Conservation (phyloP, 1,140 invertebrate species). For the Hyles euphorbiae region DNA sequence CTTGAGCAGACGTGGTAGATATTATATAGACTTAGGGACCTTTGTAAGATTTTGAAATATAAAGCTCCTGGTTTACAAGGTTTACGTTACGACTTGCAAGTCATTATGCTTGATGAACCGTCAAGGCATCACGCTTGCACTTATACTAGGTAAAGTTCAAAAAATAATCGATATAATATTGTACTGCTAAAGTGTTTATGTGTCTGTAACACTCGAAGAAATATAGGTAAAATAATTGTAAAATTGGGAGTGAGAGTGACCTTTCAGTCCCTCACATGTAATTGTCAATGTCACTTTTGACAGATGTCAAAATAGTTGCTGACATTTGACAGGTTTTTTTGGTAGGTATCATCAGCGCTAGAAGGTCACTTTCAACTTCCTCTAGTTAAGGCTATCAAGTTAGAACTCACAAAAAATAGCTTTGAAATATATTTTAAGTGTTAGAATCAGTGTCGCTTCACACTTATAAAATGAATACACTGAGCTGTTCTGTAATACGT, state of each 20-base stretch:
- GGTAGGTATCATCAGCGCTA: too few relatives aligned
- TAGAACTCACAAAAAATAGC: conserved; percentile 68
- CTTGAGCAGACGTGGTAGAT: conserved; percentile 6
- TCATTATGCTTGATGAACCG: too few relatives aligned
- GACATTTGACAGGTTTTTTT: too few relatives aligned
- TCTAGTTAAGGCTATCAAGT: conserved; percentile 43
- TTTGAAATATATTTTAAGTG: conserved; percentile 64
- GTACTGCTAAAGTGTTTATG: conserved; percentile 39
- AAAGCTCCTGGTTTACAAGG: too few relatives aligned
- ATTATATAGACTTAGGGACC: conserved; percentile 45
- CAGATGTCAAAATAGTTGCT: too few relatives aligned
- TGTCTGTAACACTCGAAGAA: conserved; percentile 53
- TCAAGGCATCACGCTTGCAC: too few relatives aligned
- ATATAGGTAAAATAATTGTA: conserved; percentile 37
- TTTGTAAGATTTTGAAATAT: conserved; percentile 31
- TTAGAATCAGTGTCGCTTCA: conserved; percentile 69
- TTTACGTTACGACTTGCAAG: too few relatives aligned
- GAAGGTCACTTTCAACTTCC: too few relatives aligned
- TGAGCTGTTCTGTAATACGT: conserved; percentile 69
- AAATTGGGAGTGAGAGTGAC: conserved; percentile 36
- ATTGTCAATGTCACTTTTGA: too few relatives aligned
- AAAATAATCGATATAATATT: conserved; percentile 23
- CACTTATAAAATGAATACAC: conserved; percentile 47
- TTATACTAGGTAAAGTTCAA: conserved; percentile 25
- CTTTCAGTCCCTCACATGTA: conserved; percentile 15